These are phyloP conservation scores for Anarrhichthys ocellatus DNA, from an alignment of 2,113 vertebrate species.

Conservation along the genomic window DNA sequence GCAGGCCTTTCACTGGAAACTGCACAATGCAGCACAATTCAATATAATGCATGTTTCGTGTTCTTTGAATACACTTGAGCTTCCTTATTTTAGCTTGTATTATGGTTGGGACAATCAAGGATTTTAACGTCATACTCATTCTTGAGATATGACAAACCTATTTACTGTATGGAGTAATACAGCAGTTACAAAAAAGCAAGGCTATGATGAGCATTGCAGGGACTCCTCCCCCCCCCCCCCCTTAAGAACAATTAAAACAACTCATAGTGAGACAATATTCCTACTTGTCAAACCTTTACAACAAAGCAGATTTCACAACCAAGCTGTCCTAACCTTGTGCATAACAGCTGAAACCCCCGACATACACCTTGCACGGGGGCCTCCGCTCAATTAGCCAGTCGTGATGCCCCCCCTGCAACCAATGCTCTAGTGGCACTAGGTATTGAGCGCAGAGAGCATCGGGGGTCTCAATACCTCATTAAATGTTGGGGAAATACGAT, in stretches of 20 bases:
- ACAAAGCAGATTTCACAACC: slow-evolving; percentile 41
- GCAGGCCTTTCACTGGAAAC: slow-evolving; percentile 9
- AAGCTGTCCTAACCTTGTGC: slow-evolving; percentile 39
- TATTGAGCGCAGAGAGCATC: slow-evolving; percentile 44
- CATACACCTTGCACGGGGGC: slow-evolving; percentile 23
- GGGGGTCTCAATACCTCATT: slow-evolving; percentile 76
- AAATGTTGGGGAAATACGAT: slow-evolving; percentile 74
- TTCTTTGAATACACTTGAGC: not conserved
- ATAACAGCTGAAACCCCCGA: slow-evolving; percentile 40
- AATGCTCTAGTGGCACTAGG: slow-evolving; percentile 47
- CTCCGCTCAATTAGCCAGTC: slow-evolving; percentile 53
- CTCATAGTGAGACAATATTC: not conserved
- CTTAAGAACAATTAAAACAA: not conserved
- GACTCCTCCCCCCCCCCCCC: no score
- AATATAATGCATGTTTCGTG: not conserved
- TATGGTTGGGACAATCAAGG: not conserved
- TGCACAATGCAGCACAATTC: not conserved
- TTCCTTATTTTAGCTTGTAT: not conserved
- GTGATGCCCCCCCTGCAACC: slow-evolving; percentile 44
- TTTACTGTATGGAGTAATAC: not conserved
- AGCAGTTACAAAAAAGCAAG: not conserved
- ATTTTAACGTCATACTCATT: not conserved
- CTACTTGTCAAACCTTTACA: not conserved
- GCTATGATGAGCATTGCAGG: not conserved
- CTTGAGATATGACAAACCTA: not conserved